Percentiles rank a stretch among this genome's conserved stretches.
Conservation (phyloP, 2,888 invertebrate genomes). For the Calliphora vomitoria region DNA sequence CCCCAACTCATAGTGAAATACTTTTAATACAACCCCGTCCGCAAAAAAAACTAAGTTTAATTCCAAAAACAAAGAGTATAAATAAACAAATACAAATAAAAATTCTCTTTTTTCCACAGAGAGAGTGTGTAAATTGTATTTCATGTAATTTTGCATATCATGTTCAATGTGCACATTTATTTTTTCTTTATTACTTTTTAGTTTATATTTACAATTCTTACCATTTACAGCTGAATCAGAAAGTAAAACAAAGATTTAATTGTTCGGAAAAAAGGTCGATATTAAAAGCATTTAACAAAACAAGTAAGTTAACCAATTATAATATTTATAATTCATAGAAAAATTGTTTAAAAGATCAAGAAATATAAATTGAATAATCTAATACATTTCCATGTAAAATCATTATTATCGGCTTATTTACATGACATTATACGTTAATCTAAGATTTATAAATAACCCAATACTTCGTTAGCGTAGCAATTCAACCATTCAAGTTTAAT, state of each 20-base stretch:
- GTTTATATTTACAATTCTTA: constrained; percentile 53
- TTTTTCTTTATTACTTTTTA: constrained; percentile 49
- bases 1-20: background rate
- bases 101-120: background rate
- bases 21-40: background rate
- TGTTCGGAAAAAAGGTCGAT: background rate
- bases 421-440: constrained; percentile 4
- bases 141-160: constrained; percentile 59
- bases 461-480: too few species aligned
- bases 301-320: background rate
- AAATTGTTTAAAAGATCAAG: background rate
- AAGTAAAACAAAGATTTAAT: background rate
- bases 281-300: background rate
- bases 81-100: background rate
- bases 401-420: constrained; percentile 8
- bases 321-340: background rate
- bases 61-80: constrained; percentile 3
- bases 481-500: too few species aligned
- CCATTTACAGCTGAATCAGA: background rate
- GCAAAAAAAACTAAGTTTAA: background rate
- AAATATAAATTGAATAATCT: background rate
- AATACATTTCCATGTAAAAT: background rate
- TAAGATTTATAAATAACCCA: too few species aligned
- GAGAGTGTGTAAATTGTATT: background rate
- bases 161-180: constrained; percentile 57